phyloP scores from a whole-genome alignment of 2,113 vertebrate species.

The Sclerurus mexicanus region DNA sequence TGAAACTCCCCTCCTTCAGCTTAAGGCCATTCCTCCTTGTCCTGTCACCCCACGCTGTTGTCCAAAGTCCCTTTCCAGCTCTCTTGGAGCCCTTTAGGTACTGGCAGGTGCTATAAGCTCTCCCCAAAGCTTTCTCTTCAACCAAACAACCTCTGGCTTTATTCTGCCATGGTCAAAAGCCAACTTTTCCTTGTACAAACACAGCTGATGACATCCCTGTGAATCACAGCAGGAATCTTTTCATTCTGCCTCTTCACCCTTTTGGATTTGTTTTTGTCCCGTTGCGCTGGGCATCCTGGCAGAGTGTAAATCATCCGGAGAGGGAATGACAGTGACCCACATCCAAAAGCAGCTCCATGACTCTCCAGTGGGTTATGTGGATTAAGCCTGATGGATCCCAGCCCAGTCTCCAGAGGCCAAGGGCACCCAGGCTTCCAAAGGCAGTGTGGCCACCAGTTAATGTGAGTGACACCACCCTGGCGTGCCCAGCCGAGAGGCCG shows the following conservation, averaged over 20 bases:
- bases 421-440: background rate
- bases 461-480: background rate
- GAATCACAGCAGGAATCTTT: rapidly evolving
- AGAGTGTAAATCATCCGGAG: background rate
- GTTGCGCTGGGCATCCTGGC: background rate
- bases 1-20: background rate
- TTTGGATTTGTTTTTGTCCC: background rate
- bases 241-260: background rate
- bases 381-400: background rate
- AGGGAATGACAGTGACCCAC: background rate
- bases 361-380: background rate
- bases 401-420: background rate
- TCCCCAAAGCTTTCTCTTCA: background rate
- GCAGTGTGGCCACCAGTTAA: background rate
- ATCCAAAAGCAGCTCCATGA: background rate
- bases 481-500: background rate
- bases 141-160: background rate
- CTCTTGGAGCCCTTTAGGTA: background rate
- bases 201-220: background rate
- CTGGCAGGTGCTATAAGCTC: background rate
- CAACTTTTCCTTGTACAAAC: background rate
- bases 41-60: background rate
- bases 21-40: background rate
- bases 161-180: background rate
- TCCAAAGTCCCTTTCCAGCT: background rate